A percentile compares a stretch with the other conserved stretches of the same genome.
These are phyloP conservation scores for Patella ulyssiponensis DNA, from an alignment of 2,888 invertebrate species.

Conservation along the genomic window DNA sequence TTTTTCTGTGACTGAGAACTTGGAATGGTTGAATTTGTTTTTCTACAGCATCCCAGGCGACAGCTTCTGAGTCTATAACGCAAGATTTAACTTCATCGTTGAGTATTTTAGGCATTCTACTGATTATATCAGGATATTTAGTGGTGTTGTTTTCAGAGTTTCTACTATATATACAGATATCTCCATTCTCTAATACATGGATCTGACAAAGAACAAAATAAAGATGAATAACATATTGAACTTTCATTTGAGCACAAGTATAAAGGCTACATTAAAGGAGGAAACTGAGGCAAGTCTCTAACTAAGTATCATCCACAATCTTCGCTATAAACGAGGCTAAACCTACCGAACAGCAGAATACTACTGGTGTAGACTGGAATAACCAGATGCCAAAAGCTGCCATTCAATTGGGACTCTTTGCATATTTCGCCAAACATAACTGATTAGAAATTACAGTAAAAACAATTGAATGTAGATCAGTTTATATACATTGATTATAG, in stretches of 20 bases:
- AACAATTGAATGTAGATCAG: too few species aligned
- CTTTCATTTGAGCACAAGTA: not conserved
- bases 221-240: not conserved
- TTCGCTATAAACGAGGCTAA: too few species aligned
- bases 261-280: too few species aligned
- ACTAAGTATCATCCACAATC: too few species aligned
- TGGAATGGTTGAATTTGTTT: conserved; percentile 97
- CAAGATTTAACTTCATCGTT: conserved; percentile 80
- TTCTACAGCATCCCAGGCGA: conserved; percentile 92
- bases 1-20: conserved; percentile 92
- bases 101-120: conserved; percentile 75
- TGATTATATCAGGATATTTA: conserved; percentile 96
- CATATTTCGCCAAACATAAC: too few species aligned
- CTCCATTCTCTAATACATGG: conserved; percentile 80
- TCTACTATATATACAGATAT: conserved; percentile 89
- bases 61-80: conserved; percentile 96
- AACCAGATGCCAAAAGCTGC: too few species aligned
- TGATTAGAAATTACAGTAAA: too few species aligned
- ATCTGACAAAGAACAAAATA: conserved; percentile 75
- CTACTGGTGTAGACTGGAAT: too few species aligned
- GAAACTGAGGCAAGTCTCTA: not conserved
- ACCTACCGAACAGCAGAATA: too few species aligned
- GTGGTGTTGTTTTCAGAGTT: conserved; percentile 95
- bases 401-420: too few species aligned
- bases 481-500: too few species aligned